Evolutionary conservation across 2,888 invertebrate species (phyloP).

Genomic region (Cantharis nigra): DNA sequence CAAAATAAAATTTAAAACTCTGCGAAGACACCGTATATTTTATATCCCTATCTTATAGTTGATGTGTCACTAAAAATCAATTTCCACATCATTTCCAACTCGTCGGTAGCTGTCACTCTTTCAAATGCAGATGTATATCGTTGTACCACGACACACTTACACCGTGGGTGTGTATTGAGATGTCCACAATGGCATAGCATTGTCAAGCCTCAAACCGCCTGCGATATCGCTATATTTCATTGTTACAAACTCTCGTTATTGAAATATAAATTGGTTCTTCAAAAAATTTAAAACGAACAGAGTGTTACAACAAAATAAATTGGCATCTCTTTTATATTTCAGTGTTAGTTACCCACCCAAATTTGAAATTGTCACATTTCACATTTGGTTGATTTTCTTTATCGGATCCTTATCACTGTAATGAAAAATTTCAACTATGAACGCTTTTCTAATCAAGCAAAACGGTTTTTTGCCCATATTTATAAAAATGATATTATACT

Average conservation of each 20-base stretch:
- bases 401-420: neutral
- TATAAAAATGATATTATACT: neutral
- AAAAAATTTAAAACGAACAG: neutral
- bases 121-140: slow-evolving; percentile 54
- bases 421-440: neutral
- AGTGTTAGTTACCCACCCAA: neutral
- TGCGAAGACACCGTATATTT: neutral
- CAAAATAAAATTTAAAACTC: neutral
- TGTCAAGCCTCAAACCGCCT: slow-evolving; percentile 32
- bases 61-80: slow-evolving; percentile 44
- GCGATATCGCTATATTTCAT: slow-evolving; percentile 33
- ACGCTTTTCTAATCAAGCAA: neutral
- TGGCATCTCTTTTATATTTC: neutral
- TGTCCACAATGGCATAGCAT: slow-evolving; percentile 37
- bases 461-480: neutral
- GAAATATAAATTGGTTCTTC: slow-evolving; percentile 36
- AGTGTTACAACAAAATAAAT: neutral
- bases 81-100: slow-evolving; percentile 53
- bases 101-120: slow-evolving; percentile 50
- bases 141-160: slow-evolving; percentile 47
- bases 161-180: slow-evolving; percentile 44
- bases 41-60: slow-evolving; percentile 18
- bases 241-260: slow-evolving; percentile 34
- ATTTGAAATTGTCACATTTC: neutral
- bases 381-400: neutral